These are phyloP conservation scores for Lampris incognitus DNA, from an alignment of 2,113 vertebrate genomes.

Conservation along the genomic window DNA sequence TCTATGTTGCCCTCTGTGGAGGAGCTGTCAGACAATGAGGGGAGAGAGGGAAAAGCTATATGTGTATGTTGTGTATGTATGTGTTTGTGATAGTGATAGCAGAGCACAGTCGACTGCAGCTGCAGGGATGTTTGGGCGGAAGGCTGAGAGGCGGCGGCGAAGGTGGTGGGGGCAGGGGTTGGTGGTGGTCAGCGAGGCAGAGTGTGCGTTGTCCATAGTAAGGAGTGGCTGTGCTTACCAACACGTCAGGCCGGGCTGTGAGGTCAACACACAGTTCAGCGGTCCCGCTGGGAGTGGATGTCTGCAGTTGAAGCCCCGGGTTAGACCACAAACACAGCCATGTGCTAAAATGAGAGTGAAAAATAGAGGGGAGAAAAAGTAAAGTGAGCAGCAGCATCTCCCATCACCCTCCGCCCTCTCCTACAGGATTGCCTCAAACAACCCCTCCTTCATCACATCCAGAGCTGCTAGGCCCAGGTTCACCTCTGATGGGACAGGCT, in stretches of 20 bases:
- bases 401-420: conserved; percentile 34
- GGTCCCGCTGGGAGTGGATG: conserved; percentile 71
- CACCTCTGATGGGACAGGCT: conserved; percentile 51
- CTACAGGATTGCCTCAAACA: conserved; percentile 7
- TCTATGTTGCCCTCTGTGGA: conserved; percentile 60
- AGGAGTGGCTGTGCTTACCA: conserved; percentile 63
- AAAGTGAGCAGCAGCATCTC: conserved; percentile 23
- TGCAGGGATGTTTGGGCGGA: conserved; percentile 54
- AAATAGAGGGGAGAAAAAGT: neutral
- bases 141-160: conserved; percentile 8
- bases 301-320: conserved; percentile 61
- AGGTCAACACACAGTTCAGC: conserved; percentile 72
- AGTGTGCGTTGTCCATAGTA: conserved; percentile 45
- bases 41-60: conserved; percentile 50
- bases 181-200: conserved; percentile 15
- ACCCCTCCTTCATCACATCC: conserved; percentile 48
- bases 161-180: conserved; percentile 10
- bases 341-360: conserved; percentile 62
- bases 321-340: conserved; percentile 54
- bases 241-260: conserved; percentile 66
- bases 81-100: conserved; percentile 40
- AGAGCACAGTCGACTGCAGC: conserved; percentile 57
- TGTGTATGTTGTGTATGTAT: neutral
- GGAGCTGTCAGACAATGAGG: conserved; percentile 61
- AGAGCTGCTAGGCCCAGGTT: conserved; percentile 41